Conservation (phyloP, 2,888 invertebrate species). For the Dryobota labecula region DNA sequence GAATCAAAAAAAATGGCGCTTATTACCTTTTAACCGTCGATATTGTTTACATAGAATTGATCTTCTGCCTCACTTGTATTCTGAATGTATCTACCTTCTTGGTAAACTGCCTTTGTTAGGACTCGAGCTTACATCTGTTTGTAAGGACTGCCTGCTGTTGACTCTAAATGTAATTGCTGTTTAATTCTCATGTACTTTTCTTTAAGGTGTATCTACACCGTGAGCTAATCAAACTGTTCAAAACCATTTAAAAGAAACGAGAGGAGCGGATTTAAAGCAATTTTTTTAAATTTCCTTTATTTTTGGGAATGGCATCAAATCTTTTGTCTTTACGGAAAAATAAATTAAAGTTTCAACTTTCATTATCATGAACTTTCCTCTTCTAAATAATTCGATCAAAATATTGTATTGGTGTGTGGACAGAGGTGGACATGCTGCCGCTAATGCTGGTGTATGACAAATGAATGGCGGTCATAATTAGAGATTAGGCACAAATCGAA, state of each 20-base stretch:
- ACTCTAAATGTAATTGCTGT: conserved; percentile 49
- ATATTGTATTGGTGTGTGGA: background rate
- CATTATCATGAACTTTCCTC: background rate
- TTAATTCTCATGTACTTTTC: conserved; percentile 24
- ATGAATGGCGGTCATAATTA: conserved; percentile 83
- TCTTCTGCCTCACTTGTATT: conserved; percentile 11
- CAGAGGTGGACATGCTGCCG: conserved; percentile 39
- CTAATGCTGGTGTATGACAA: conserved; percentile 68
- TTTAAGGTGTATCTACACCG: conserved; percentile 3
- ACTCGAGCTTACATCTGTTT: conserved; percentile 51
- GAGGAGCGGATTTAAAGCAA: background rate
- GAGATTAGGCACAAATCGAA: conserved; percentile 82
- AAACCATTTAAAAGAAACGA: background rate
- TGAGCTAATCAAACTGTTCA: background rate
- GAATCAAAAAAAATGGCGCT: no score
- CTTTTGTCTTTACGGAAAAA: background rate
- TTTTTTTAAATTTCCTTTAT: background rate
- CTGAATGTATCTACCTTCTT: conserved; percentile 49
- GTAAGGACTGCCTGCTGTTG: conserved; percentile 48
- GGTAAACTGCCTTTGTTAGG: conserved; percentile 63
- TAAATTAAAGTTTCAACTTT: background rate
- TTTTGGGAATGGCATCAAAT: background rate
- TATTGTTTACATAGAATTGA: background rate
- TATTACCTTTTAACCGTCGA: no score
- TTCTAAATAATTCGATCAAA: conserved; percentile 1